Evolutionary conservation across 2,113 vertebrate genomes (phyloP).

Genomic region (Oreochromis aureus): DNA sequence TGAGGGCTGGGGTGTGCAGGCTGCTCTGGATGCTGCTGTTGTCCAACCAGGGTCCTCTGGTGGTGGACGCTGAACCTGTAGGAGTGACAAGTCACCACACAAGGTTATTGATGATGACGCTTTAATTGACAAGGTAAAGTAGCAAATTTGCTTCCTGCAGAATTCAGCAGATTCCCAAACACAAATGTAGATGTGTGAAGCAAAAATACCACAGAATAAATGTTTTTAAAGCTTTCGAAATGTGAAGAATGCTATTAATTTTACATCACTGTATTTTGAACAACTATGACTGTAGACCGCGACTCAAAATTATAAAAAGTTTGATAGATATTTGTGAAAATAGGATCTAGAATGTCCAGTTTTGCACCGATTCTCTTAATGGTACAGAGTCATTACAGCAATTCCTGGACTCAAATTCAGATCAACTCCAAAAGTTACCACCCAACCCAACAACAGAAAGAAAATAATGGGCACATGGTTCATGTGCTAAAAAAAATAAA

Average conservation of each 20-base stretch:
- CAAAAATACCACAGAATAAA: neutral
- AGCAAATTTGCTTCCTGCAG: neutral
- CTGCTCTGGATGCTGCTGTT: conserved; percentile 39
- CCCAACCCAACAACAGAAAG: neutral
- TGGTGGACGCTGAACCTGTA: conserved; percentile 32
- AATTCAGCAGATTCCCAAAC: neutral
- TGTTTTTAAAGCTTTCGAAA: neutral
- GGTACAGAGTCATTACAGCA: neutral
- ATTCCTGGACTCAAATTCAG: neutral
- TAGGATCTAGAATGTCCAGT: neutral
- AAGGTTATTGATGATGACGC: neutral
- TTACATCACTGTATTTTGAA: neutral
- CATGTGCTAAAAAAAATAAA: neutral
- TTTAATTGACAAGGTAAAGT: neutral
- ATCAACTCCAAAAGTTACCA: neutral
- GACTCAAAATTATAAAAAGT: neutral
- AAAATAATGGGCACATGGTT: neutral
- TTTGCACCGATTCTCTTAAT: neutral
- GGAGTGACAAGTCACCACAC: neutral
- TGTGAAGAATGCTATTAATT: neutral
- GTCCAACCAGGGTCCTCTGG: conserved; percentile 26
- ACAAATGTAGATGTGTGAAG: neutral
- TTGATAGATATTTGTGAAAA: neutral
- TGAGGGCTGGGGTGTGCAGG: conserved; percentile 54
- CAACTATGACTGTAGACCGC: neutral